Evolutionary conservation across 2,113 vertebrate species (phyloP).

Genomic region (Anarhynchus alexandrinus): DNA sequence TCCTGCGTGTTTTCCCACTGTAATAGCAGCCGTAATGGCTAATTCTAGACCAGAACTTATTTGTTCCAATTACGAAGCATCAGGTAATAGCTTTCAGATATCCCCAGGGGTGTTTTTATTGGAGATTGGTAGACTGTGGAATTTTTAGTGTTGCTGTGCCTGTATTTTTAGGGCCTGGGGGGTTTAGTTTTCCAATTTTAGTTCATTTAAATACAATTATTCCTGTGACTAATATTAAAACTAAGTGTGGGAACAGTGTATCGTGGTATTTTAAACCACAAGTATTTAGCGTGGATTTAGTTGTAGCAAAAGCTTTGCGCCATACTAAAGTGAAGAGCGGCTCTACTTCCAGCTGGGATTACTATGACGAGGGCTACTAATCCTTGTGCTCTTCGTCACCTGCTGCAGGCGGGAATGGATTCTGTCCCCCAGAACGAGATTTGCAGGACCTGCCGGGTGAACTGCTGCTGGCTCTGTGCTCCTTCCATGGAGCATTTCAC

Average conservation of each 20-base stretch:
- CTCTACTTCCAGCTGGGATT: conserved; percentile 9
- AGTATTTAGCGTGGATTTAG: neutral
- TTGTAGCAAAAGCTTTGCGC: neutral
- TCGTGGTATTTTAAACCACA: neutral
- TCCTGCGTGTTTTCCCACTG: neutral
- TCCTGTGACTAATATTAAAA: neutral
- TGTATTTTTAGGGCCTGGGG: neutral
- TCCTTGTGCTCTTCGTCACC: neutral
- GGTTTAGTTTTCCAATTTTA: conserved; percentile 1
- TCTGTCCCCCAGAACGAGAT: neutral
- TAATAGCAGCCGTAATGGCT: neutral
- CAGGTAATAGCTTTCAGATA: neutral
- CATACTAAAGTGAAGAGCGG: neutral
- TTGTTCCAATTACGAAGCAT: neutral
- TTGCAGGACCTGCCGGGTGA: neutral
- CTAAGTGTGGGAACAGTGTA: neutral
- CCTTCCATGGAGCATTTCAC: rapidly evolving
- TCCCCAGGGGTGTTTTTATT: neutral
- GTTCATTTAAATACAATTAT: neutral
- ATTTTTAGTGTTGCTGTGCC: neutral
- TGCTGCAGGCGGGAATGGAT: neutral
- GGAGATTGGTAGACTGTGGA: neutral
- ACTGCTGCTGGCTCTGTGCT: neutral
- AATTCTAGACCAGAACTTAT: neutral
- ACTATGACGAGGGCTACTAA: neutral